These are phyloP conservation scores for Synchiropus splendidus DNA, from an alignment of 2,113 vertebrate genomes.

Conservation along the genomic window DNA sequence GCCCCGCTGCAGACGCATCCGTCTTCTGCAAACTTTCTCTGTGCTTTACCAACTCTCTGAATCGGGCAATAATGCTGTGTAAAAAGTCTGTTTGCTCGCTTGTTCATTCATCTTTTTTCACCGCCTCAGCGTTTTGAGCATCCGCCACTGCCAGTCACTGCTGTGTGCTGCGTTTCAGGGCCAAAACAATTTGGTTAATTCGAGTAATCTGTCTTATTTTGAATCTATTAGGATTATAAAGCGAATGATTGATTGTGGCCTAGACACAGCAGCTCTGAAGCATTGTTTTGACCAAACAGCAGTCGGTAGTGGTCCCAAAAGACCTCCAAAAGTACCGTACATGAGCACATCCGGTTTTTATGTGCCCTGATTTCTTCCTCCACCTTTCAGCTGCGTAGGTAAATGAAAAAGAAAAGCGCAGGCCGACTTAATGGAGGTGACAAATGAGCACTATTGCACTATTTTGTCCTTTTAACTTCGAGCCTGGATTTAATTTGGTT, in stretches of 20 bases:
- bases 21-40: constrained; percentile 7
- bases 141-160: constrained; percentile 18
- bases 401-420: no score
- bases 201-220: constrained; percentile 52
- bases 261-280: no score
- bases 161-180: constrained; percentile 16
- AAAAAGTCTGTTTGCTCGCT: constrained; percentile 7
- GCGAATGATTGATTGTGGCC: constrained; percentile 24
- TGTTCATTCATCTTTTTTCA: constrained; percentile 20
- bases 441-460: no score
- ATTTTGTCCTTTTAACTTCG: no score
- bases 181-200: constrained; percentile 58
- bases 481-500: no score
- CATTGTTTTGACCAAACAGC: no score
- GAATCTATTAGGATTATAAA: constrained; percentile 45
- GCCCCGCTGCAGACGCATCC: constrained; percentile 2
- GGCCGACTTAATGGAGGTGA: no score
- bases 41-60: neutral
- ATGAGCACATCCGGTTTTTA: no score
- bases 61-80: constrained; percentile 8
- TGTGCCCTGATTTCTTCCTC: no score
- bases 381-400: no score
- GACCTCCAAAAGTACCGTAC: no score
- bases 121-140: constrained; percentile 31
- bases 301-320: no score